Percentiles rank a stretch among this genome's conserved stretches.
Evolutionary conservation across 2,888 invertebrate species (phyloP).

Genomic region (Cacoxenus indagator): DNA sequence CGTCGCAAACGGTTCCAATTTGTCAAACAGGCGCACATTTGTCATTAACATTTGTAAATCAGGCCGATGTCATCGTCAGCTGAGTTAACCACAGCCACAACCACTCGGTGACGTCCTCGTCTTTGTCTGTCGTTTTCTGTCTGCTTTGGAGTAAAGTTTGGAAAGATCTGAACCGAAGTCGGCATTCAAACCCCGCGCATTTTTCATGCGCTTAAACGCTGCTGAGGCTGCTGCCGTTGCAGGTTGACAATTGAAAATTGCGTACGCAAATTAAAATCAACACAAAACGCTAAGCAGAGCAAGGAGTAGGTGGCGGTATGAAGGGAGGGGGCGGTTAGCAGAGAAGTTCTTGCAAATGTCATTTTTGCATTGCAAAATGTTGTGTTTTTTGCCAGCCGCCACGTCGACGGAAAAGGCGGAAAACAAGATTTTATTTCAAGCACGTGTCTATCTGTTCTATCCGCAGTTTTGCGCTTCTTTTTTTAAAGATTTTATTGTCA

Average conservation of each 20-base stretch:
- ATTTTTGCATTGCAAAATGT: constrained; percentile 25
- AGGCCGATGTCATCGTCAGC: constrained; percentile 34
- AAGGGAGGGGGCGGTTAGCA: too few relatives aligned
- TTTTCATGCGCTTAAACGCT: constrained; percentile 24
- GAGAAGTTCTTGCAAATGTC: too few relatives aligned
- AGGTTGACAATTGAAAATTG: constrained; percentile 24
- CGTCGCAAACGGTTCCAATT: constrained; percentile 14
- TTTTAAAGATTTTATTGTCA: constrained; percentile 25
- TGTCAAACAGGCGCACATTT: constrained; percentile 15
- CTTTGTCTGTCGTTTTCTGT: background rate
- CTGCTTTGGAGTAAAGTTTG: constrained; percentile 12
- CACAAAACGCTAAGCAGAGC: too few relatives aligned
- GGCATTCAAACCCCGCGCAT: constrained; percentile 54
- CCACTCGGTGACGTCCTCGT: background rate
- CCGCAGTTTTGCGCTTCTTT: background rate
- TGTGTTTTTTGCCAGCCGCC: background rate
- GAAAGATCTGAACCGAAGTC: constrained; percentile 58
- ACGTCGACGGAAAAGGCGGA: background rate
- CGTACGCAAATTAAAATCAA: constrained; percentile 16
- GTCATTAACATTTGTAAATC: constrained; percentile 22
- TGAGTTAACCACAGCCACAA: constrained; percentile 18
- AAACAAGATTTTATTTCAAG: constrained; percentile 15
- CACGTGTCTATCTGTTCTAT: constrained; percentile 7
- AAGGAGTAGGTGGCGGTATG: too few relatives aligned
- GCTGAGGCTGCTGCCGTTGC: too few relatives aligned